Evolutionary conservation across 2,797 vertebrate species (phyloP), one percentile per base, ranked within the genome.

Genomic region (Melopsittacus undulatus): DNA sequence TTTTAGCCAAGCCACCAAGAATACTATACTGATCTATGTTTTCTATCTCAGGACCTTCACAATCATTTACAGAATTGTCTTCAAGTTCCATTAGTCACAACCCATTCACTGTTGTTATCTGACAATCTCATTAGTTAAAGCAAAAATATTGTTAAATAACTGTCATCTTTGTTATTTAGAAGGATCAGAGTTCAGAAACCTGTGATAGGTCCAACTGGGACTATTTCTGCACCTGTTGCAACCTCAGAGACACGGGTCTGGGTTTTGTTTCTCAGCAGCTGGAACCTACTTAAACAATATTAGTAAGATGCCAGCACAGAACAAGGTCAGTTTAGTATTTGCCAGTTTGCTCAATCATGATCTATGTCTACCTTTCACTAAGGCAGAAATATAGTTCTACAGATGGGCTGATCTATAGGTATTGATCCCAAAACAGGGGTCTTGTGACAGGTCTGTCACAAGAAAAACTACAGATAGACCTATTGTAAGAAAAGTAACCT

Each of bases 271-370:
- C 88, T 81, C 38, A 21, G 77, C 74, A 89, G 36, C 0, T 84
- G 42, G 74, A 92, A 91, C n/a, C 34, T 45, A 32, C 83, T 92
- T 92, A 80, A 52, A 84, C 40, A 84, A 62, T 70, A 90, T 83
- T 64, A 86, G 40, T 48, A 83, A 89, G 80, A 92, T 43, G 48
- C n/a, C 0, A 0, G 62, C 61, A 64, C 6, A 56, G 48, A 92
- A 89, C 56, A 62, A 87, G 92, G 61, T 87, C 40, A 61, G 7
- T 79, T 93, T 45, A 74, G 19, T 74, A 67, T 74, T 84, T 88
- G 38, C n/a, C 48, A 76, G 23, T 84, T 90, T 90, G 67, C 78
- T 73, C 64, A 80, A 82, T 49, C 49, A 57, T 2, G 1, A 42
- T 48, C 46, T 1, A 0, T 13, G 3, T 56, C 76, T 21, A 59